Percentiles rank a stretch among this genome's conserved stretches.
Conservation (phyloP, 2,888 invertebrate genomes). For the Metellina segmentata region DNA sequence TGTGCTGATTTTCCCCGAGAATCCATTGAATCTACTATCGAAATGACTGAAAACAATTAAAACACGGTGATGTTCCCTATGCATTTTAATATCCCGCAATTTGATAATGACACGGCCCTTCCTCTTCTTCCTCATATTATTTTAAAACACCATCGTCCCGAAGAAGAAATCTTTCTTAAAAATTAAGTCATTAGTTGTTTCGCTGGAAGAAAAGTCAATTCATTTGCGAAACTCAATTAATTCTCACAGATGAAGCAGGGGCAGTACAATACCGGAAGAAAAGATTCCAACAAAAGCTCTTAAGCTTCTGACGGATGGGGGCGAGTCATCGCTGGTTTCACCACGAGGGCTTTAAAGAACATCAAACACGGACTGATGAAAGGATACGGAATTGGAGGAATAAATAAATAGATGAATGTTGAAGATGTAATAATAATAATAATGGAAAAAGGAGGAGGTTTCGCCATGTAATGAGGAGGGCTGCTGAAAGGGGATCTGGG, state of each 20-base stretch:
- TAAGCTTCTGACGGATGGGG: conserved; percentile 9
- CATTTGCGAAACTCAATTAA: conserved; percentile 35
- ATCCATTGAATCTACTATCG: no score
- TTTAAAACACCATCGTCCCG: no score
- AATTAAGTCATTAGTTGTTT: conserved; percentile 34
- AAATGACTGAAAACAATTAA: no score
- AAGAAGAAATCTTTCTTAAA: background rate
- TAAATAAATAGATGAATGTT: conserved; percentile 31
- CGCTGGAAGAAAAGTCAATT: background rate
- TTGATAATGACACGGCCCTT: no score
- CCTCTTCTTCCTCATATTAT: no score
- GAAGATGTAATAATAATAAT: conserved; percentile 3
- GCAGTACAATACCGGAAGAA: no score
- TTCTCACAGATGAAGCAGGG: conserved; percentile 4
- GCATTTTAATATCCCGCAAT: no score
- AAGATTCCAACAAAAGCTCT: background rate
- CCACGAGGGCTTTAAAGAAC: conserved; percentile 39
- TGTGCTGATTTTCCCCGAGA: no score
- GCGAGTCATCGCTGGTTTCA: conserved; percentile 7
- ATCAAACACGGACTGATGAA: conserved; percentile 18
- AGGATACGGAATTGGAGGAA: conserved; percentile 19
- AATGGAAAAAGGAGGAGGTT: conserved; percentile 39
- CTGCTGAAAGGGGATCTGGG: conserved; percentile 25
- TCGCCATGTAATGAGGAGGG: conserved; percentile 48
- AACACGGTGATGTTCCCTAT: no score